Conservation (phyloP, 1,140 invertebrate species). For the Halictus rubicundus region DNA sequence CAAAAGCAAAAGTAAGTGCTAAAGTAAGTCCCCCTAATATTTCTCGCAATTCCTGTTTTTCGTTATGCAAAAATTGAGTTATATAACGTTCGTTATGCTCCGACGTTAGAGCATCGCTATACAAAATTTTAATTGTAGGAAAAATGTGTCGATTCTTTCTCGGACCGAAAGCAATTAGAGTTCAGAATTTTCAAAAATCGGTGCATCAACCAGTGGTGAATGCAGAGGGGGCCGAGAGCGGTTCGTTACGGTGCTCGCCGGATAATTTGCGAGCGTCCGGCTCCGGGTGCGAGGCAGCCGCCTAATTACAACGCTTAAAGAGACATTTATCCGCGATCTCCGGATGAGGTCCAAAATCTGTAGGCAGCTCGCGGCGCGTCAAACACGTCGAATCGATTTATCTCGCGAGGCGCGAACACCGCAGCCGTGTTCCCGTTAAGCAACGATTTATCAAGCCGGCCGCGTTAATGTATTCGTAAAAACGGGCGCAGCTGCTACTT, state of each 20-base stretch:
- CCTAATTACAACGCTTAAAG: neutral
- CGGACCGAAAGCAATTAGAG: too few relatives aligned
- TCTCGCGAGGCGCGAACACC: constrained; percentile 60
- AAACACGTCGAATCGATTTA: constrained; percentile 46
- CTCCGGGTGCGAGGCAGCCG: neutral
- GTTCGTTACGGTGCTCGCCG: neutral
- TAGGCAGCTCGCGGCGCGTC: neutral
- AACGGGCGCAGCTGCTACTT: constrained; percentile 49
- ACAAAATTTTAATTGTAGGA: too few relatives aligned
- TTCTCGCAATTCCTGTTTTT: too few relatives aligned
- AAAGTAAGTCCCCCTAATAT: too few relatives aligned
- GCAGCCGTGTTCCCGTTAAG: constrained; percentile 60
- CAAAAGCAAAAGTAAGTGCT: too few relatives aligned
- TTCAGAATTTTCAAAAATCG: too few relatives aligned
- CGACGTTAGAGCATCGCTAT: too few relatives aligned
- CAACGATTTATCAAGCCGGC: constrained; percentile 58
- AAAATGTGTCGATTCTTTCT: too few relatives aligned
- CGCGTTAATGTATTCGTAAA: constrained; percentile 63
- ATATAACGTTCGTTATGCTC: too few relatives aligned
- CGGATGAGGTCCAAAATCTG: constrained; percentile 3
- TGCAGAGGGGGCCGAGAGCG: too few relatives aligned
- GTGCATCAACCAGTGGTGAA: too few relatives aligned
- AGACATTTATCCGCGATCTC: constrained; percentile 3
- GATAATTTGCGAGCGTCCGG: neutral
- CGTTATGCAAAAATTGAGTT: too few relatives aligned